phyloP scores from a whole-genome alignment of 2,113 vertebrate species.

The Trinectes maculatus region DNA sequence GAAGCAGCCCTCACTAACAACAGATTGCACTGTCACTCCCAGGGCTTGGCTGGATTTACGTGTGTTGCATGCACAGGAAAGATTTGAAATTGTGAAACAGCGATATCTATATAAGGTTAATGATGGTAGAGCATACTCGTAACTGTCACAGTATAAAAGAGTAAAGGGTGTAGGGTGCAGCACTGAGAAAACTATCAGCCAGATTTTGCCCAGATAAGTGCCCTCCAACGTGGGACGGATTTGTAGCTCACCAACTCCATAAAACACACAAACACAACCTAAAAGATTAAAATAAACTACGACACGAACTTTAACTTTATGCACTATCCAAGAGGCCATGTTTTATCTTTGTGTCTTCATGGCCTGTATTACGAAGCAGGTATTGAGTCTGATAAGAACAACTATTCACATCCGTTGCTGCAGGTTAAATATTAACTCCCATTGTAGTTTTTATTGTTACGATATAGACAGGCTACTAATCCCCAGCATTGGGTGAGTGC shows the following conservation, averaged over 20 bases:
- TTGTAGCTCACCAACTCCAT: not conserved
- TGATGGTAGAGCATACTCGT: no score
- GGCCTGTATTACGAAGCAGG: not conserved
- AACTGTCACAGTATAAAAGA: no score
- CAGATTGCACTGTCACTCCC: not conserved
- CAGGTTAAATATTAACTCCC: not conserved
- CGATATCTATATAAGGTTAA: no score
- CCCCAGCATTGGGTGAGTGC: constrained; percentile 51
- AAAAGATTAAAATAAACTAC: not conserved
- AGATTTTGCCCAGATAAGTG: no score
- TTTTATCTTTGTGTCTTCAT: not conserved
- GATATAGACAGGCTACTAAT: constrained; percentile 25
- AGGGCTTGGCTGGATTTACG: not conserved
- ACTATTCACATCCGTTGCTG: not conserved
- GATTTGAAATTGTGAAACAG: no score
- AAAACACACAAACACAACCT: not conserved
- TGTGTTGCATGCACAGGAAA: no score
- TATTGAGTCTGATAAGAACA: not conserved
- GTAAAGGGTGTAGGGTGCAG: no score
- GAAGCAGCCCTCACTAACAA: not conserved
- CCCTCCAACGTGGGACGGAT: not conserved
- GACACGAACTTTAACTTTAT: no score
- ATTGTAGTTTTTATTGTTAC: not conserved
- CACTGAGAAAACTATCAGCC: no score
- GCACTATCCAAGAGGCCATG: not conserved